Base-by-base conservation (phyloP, 2,797 vertebrate species). In the Scyliorhinus canicula region DNA sequence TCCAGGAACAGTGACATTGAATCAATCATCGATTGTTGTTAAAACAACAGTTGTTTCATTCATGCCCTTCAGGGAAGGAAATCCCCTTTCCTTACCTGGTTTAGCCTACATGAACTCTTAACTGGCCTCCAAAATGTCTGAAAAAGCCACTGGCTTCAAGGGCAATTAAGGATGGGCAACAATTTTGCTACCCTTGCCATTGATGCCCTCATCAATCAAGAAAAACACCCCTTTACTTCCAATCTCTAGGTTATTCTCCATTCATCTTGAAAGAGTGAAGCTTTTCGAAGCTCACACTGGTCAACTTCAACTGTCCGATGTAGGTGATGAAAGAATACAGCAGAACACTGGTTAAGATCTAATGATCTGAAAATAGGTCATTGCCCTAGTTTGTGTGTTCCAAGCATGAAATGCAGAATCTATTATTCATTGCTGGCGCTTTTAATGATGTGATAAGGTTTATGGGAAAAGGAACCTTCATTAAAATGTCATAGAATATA, bases 361-460 rank as follows among this genome's bases (percentile, higher is more conserved):
- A 44, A 26, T 91, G 57, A 65, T 91, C 60, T 91, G n/a, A 91
- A 91, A 91, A 60, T 91, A 91, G n/a, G 60, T 60, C 88, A 91
- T 40, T 91, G 88, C 88, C 60, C 60, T 26, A 91, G 88, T 91
- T 65, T 91, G 88, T 24, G 86, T 40, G 57, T 65, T 63, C 3
- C 88, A 9, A 91, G 40, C 88, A 91, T 91, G 57, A 91, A 91
- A 91, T 44, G 60, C 60, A 28, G n/a, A 65, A 91, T 91, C 4
- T 44, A 91, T 91, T 91, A 91, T 91, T 91, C 88, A 91, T 91
- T 44, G 21, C 88, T 26, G 11, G 60, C 65, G 88, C 88, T 91
- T 91, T 91, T 91, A 91, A 91, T 91, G 88, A 91, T 91, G 88
- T 91, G 88, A 65, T 91, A 91, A 91, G 88, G 88, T 91, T 91